Percentiles rank a stretch among this genome's conserved stretches.
Conservation (phyloP, 2,888 invertebrate genomes). For the Elegia similella region DNA sequence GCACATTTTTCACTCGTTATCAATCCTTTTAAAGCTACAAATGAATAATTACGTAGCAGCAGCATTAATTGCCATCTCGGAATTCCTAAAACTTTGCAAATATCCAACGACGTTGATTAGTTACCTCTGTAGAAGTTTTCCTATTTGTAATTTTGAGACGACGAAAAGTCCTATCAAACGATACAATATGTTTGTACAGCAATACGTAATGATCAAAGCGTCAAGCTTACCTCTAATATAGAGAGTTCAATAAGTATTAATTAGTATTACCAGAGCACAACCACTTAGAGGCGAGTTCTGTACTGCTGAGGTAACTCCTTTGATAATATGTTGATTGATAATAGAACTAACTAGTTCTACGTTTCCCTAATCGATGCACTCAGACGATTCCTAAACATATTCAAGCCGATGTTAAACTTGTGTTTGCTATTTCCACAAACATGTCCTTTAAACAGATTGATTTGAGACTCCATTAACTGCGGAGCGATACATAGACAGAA, state of each 20-base stretch:
- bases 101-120: constrained; percentile 18
- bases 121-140: constrained; percentile 21
- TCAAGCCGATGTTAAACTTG: neutral
- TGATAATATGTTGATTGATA: too few relatives aligned
- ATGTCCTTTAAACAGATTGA: neutral
- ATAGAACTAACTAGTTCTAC: too few relatives aligned
- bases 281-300: neutral
- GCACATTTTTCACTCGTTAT: constrained; percentile 2
- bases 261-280: neutral
- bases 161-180: constrained; percentile 19
- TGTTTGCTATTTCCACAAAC: neutral
- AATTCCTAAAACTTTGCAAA: constrained; percentile 18
- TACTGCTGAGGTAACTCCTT: neutral
- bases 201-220: constrained; percentile 15
- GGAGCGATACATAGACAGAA: constrained; percentile 30
- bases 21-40: constrained; percentile 11
- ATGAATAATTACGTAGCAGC: constrained; percentile 17
- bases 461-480: constrained; percentile 30
- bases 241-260: constrained; percentile 7
- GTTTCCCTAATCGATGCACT: neutral
- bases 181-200: neutral
- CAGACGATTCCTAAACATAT: neutral
- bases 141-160: constrained; percentile 24
- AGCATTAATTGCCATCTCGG: constrained; percentile 15
- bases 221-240: neutral